Base-by-base conservation (phyloP, 2,113 vertebrate genomes). In the Indicator indicator region DNA sequence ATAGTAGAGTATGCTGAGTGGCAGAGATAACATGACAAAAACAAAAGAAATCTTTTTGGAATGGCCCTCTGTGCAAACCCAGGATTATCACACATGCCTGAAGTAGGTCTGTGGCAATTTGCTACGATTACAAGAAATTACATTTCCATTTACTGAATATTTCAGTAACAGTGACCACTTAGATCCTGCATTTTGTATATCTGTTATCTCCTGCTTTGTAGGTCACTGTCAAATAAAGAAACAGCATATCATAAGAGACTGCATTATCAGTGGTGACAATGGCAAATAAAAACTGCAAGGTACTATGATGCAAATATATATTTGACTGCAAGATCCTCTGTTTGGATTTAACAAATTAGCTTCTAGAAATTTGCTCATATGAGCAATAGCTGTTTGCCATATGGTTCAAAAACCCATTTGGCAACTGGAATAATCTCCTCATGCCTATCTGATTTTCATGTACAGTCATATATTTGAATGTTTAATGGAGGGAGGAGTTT, bases 311-410 rank as follows among this genome's bases (percentile, higher is more conserved):
- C 68, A 81, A 52, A 52, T 74, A 89, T 90, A 78, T 62, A 19
- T 89, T 48, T 86, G 60, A 69, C 58, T 75, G 60, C 28, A 69
- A 82, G 73, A 78, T 44, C 48, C 23, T 90, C 64, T 85, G 56
- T 42, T 73, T 67, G 64, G 33, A 85, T 94, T 86, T 92, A 85
- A 70, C 69, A 90, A 94, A 89, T 88, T 52, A 72, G 9, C 36
- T 95, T 91, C 88, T 95, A 85, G 83, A 93, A 95, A 70, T 67
- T 90, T 83, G 50, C 52, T 94, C 75, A 67, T 90, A 54, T 91
- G 75, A 97, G 63, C 64, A 94, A 71, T 95, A 97, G 89, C 86
- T 97, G 91, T 75, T 94, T 96, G 70, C 94, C 94, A 94, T 91
- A 96, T 92, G 96, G 80, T 78, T 92, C 73, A 85, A 73, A 96